phyloP scores from a whole-genome alignment of 2,113 vertebrate genomes.

The Epinephelus fuscoguttatus region DNA sequence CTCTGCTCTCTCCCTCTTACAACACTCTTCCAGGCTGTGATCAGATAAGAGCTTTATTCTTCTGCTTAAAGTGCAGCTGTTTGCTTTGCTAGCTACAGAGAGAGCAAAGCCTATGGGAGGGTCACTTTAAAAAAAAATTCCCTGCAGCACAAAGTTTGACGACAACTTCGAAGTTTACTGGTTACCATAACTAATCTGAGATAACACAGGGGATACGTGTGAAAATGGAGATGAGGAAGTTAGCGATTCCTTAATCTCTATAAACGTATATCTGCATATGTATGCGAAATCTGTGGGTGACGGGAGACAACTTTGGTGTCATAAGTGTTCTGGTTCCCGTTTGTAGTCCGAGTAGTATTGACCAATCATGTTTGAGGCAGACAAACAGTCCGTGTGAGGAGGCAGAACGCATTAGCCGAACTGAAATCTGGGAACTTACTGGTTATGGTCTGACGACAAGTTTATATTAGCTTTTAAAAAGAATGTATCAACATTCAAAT shows the following conservation, averaged over 20 bases:
- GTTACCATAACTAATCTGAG: not conserved
- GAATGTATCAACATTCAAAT: too few species aligned
- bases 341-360: too few species aligned
- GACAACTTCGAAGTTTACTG: slow-evolving; percentile 9
- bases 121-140: not conserved
- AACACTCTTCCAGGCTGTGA: slow-evolving; percentile 32
- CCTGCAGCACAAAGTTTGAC: slow-evolving; percentile 33
- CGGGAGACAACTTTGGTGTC: too few species aligned
- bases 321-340: too few species aligned
- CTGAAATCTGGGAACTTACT: too few species aligned
- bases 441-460: too few species aligned
- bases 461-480: too few species aligned
- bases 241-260: not conserved
- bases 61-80: slow-evolving; percentile 50
- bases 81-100: slow-evolving; percentile 42
- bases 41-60: slow-evolving; percentile 62
- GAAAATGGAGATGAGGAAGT: not conserved
- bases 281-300: too few species aligned
- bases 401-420: too few species aligned
- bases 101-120: slow-evolving; percentile 19
- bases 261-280: too few species aligned
- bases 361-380: too few species aligned
- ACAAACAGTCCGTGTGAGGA: too few species aligned
- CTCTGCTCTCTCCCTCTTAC: slow-evolving; percentile 23
- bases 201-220: not conserved